Conservation (phyloP, 92 coral and sea anemone genomes). For the Zoanthus gigantus region DNA sequence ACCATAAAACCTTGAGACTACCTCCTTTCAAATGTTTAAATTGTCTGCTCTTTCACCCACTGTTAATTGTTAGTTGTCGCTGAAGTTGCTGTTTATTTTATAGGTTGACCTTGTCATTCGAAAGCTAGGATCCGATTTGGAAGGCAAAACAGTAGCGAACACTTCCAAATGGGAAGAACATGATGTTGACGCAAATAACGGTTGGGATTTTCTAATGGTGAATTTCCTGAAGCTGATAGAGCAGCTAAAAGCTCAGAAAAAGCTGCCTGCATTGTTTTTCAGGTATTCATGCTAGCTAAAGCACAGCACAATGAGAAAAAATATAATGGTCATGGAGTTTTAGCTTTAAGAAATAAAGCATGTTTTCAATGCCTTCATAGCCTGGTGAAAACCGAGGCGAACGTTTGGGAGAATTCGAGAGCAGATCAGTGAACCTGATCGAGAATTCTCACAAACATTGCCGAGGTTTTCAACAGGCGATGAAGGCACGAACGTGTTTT, state of each 20-base stretch:
- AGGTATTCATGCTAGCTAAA: slow-evolving; percentile 27
- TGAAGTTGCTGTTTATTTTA: background rate
- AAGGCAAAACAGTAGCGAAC: background rate
- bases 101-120: slow-evolving; percentile 15
- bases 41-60: too few species aligned
- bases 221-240: slow-evolving; percentile 61
- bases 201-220: background rate
- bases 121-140: background rate
- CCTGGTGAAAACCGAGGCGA: too few species aligned
- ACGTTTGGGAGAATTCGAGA: too few species aligned
- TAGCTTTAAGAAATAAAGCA: too few species aligned
- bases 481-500: too few species aligned
- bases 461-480: too few species aligned
- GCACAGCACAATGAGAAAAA: background rate
- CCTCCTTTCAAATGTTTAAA: too few species aligned
- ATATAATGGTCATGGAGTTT: too few species aligned
- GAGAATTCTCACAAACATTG: too few species aligned
- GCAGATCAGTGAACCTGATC: too few species aligned
- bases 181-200: slow-evolving; percentile 11
- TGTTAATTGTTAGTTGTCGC: background rate
- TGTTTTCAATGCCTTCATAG: too few species aligned
- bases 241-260: slow-evolving; percentile 62
- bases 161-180: background rate
- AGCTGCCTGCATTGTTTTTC: slow-evolving; percentile 69
- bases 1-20: too few species aligned